phyloP scores from a whole-genome alignment of 2,113 vertebrate genomes.

The Saguinus midas region DNA sequence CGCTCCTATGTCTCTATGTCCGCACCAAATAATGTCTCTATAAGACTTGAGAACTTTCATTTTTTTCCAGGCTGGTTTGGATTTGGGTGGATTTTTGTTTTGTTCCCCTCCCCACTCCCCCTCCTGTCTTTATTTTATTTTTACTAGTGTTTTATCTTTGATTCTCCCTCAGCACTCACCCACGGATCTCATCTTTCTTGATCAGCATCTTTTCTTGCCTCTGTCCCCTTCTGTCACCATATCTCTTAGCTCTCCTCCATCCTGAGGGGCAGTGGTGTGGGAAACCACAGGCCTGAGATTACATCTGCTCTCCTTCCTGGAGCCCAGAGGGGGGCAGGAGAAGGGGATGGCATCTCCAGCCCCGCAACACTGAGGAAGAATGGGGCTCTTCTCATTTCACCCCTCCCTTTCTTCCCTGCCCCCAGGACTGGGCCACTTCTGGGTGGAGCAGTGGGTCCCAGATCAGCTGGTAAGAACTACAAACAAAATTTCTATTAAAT shows the following conservation, averaged over 20 bases:
- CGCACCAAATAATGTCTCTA: constrained; percentile 84
- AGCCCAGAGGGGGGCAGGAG: constrained; percentile 10
- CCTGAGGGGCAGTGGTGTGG: not conserved
- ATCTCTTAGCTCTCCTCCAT: not conserved
- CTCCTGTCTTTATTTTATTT: not conserved
- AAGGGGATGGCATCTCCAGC: not conserved
- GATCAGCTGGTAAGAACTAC: constrained; percentile 77
- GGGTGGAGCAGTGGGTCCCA: constrained; percentile 62
- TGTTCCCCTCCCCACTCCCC: not conserved
- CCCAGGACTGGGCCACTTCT: constrained; percentile 59
- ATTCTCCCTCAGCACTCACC: constrained; percentile 19
- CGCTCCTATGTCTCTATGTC: constrained; percentile 6
- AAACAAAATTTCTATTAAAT: constrained; percentile 85
- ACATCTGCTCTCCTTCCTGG: constrained; percentile 50
- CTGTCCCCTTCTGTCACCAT: not conserved
- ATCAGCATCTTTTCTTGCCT: not conserved
- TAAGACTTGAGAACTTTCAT: constrained; percentile 83
- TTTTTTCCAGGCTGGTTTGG: constrained; percentile 71
- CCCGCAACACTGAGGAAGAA: constrained; percentile 70
- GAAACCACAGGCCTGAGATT: constrained; percentile 48
- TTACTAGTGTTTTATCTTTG: constrained; percentile 52
- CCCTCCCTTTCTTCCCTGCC: not conserved
- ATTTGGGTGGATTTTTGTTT: constrained; percentile 67
- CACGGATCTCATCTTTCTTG: not conserved
- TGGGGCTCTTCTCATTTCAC: not conserved